phyloP scores from a whole-genome alignment of 2,113 vertebrate genomes.

The Diadophis punctatus region DNA sequence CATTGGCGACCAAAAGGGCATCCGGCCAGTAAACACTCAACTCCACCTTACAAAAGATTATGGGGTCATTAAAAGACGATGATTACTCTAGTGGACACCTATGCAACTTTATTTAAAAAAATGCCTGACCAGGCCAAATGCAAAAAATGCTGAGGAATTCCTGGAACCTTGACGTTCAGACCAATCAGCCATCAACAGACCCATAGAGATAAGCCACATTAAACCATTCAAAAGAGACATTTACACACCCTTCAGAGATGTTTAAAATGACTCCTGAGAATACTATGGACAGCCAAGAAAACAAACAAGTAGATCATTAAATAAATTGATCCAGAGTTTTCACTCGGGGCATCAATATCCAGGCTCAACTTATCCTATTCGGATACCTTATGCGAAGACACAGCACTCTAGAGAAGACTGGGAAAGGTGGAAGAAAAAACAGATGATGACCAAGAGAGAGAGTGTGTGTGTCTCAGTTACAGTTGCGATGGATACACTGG shows the following conservation, averaged over 20 bases:
- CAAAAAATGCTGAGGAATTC: not conserved
- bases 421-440: not conserved
- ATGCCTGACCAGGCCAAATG: not conserved
- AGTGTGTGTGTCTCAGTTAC: not conserved
- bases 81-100: too few species aligned
- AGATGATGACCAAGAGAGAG: not conserved
- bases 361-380: not conserved
- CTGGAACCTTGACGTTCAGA: not conserved
- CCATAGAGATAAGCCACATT: not conserved
- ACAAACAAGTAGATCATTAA: not conserved
- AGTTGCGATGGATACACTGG: not conserved
- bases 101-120: not conserved
- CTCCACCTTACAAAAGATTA: too few species aligned
- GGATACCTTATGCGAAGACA: not conserved
- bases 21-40: too few species aligned
- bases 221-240: not conserved
- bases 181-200: not conserved
- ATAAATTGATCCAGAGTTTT: not conserved
- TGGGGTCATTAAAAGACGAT: too few species aligned
- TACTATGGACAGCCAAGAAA: not conserved
- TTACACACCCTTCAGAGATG: not conserved
- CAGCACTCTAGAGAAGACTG: not conserved
- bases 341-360: not conserved
- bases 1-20: too few species aligned
- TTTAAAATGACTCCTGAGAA: not conserved